Percentiles rank a stretch among this genome's conserved stretches.
Evolutionary conservation across 2,888 invertebrate species (phyloP).

Genomic region (Endomychus coccineus): DNA sequence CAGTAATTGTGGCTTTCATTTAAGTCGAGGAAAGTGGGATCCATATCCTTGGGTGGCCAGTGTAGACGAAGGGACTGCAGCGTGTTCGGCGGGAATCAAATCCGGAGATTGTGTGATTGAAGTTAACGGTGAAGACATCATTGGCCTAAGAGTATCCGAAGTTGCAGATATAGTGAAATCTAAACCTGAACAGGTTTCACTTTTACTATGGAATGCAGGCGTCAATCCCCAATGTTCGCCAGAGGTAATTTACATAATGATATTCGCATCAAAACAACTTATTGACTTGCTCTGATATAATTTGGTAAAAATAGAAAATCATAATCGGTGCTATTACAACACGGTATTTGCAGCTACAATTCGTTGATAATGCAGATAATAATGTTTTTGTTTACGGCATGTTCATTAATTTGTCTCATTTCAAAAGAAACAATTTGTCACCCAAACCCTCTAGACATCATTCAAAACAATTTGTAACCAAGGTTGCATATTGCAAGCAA

Average conservation of each 20-base stretch:
- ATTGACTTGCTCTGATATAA: too few species aligned
- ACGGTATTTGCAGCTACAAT: too few species aligned
- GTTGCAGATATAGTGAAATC: slow-evolving; percentile 48
- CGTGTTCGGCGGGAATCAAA: slow-evolving; percentile 56
- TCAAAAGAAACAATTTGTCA: too few species aligned
- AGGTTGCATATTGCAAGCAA: too few species aligned
- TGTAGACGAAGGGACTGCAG: slow-evolving; percentile 55
- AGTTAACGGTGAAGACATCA: slow-evolving; percentile 47
- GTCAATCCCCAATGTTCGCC: slow-evolving; percentile 45
- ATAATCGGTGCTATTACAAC: too few species aligned
- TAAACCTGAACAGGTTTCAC: slow-evolving; percentile 41
- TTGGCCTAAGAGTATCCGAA: slow-evolving; percentile 47
- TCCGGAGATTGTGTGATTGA: slow-evolving; percentile 67
- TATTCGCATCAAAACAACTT: too few species aligned
- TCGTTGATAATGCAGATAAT: too few species aligned
- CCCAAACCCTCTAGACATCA: too few species aligned
- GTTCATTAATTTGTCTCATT: too few species aligned
- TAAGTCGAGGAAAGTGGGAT: slow-evolving; percentile 71
- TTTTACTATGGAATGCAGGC: slow-evolving; percentile 48
- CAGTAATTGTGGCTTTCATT: slow-evolving; percentile 61
- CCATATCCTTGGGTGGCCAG: slow-evolving; percentile 74
- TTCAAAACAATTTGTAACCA: too few species aligned
- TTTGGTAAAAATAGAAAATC: too few species aligned
- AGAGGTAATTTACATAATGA: slow-evolving; percentile 35
- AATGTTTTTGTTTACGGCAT: too few species aligned